These are phyloP conservation scores for Cheilinus undulatus DNA, from an alignment of 2,113 vertebrate species.

Conservation along the genomic window DNA sequence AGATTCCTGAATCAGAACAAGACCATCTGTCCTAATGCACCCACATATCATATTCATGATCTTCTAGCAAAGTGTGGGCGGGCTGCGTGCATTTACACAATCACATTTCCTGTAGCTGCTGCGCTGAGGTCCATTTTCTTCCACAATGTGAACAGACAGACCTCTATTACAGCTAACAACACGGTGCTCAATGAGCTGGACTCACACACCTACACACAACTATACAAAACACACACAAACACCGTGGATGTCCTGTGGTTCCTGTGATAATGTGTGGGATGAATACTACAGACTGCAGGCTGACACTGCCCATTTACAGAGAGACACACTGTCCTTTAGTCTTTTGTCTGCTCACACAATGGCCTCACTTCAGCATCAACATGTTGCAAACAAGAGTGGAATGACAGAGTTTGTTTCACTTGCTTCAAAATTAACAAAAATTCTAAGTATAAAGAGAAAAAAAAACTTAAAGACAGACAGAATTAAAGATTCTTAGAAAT, in stretches of 20 bases:
- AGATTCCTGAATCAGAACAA: slow-evolving; percentile 42
- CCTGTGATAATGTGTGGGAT: slow-evolving; percentile 37
- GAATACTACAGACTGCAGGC: slow-evolving; percentile 25
- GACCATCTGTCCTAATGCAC: slow-evolving; percentile 58
- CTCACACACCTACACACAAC: slow-evolving; percentile 12
- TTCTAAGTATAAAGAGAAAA: background rate
- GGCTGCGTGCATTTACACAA: slow-evolving; percentile 37
- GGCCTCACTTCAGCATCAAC: slow-evolving; percentile 1
- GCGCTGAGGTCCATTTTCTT: slow-evolving; percentile 50
- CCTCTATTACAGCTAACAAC: slow-evolving; percentile 19
- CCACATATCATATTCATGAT: slow-evolving; percentile 39
- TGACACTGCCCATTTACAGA: slow-evolving; percentile 12
- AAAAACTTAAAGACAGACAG: too few species aligned
- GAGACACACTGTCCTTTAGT: slow-evolving; percentile 24
- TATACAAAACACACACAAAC: background rate
- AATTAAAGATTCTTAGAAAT: too few species aligned
- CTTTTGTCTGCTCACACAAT: slow-evolving; percentile 14
- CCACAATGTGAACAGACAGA: slow-evolving; percentile 22
- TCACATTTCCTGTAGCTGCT: slow-evolving; percentile 40
- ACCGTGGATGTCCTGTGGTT: slow-evolving; percentile 23
- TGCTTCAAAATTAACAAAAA: background rate
- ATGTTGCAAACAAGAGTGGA: background rate
- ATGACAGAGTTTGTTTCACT: too few species aligned
- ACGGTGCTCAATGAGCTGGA: slow-evolving; percentile 29
- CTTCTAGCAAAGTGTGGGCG: slow-evolving; percentile 28